Evolutionary conservation across 1,140 invertebrate species (phyloP).

Genomic region (Ips typographus): DNA sequence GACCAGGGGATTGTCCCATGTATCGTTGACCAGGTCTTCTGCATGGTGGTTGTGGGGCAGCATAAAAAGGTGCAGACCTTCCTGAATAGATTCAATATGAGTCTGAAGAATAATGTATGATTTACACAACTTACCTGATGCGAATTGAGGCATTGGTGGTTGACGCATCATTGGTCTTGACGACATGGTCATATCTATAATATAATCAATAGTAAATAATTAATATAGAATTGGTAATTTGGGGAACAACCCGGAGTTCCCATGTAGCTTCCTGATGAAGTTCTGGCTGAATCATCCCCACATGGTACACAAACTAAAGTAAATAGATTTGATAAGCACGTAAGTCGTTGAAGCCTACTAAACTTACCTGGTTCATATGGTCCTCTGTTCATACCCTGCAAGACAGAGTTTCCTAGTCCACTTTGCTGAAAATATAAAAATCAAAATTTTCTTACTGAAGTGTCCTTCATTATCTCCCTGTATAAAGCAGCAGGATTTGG

Average conservation of each 20-base stretch:
- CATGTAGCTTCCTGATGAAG: neutral
- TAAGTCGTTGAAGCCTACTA: no score
- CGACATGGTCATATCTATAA: neutral
- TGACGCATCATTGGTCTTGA: neutral
- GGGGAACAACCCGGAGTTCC: no score
- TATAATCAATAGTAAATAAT: no score
- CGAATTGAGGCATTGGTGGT: neutral
- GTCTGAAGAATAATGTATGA: no score
- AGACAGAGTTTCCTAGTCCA: neutral
- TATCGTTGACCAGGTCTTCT: neutral
- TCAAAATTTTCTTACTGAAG: neutral
- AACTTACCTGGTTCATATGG: no score
- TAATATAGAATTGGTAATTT: no score
- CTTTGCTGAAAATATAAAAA: neutral
- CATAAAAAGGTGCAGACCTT: neutral
- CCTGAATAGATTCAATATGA: no score
- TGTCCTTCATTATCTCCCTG: constrained; percentile 34
- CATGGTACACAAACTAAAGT: neutral
- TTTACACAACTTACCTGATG: no score
- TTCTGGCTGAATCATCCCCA: neutral
- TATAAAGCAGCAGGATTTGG: constrained; percentile 32
- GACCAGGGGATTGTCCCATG: no score
- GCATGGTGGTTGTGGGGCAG: neutral
- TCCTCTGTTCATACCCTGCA: neutral
- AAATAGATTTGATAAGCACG: no score